These are phyloP conservation scores for Tinamus guttatus DNA, from an alignment of 2,113 vertebrate species.

Conservation along the genomic window DNA sequence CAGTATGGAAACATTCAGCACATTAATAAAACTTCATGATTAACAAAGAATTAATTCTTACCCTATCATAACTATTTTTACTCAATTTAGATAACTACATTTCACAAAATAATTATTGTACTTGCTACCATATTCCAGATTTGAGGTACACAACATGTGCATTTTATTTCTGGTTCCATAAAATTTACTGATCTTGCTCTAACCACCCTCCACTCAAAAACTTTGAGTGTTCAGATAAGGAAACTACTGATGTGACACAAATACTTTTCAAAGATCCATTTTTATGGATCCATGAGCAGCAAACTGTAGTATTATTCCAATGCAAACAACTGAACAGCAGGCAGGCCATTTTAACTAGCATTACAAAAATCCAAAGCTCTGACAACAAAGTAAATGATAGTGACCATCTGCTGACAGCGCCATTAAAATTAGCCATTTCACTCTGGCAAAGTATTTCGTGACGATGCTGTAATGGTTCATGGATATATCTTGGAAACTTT, in stretches of 20 bases:
- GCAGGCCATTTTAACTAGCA: background rate
- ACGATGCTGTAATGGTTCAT: background rate
- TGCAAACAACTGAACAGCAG: background rate
- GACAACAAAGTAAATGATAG: background rate
- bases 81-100: background rate
- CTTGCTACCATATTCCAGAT: background rate
- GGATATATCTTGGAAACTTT: background rate
- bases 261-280: background rate
- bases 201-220: background rate
- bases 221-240: background rate
- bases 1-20: background rate
- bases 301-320: conserved; percentile 2
- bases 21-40: background rate
- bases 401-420: conserved; percentile 1
- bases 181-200: background rate
- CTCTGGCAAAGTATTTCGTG: background rate
- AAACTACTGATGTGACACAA: background rate
- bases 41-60: background rate
- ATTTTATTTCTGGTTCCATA: background rate
- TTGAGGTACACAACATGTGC: background rate
- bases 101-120: background rate
- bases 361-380: background rate
- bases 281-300: background rate
- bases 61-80: background rate
- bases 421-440: background rate